Percentiles rank a stretch among this genome's conserved stretches.
These are phyloP conservation scores for Sparus aurata DNA, from an alignment of 2,797 vertebrate genomes.

Conservation along the genomic window DNA sequence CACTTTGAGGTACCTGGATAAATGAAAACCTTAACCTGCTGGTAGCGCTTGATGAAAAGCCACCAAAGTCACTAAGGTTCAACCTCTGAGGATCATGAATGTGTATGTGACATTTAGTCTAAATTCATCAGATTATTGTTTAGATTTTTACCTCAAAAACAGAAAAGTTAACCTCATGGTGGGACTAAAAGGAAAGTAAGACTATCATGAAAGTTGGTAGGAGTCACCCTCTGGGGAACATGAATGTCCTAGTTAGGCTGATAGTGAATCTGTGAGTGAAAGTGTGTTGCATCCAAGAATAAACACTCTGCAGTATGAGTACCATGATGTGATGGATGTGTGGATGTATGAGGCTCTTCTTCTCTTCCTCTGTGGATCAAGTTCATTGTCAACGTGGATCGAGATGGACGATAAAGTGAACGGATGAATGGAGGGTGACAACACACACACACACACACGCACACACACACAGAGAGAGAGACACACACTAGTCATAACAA, in stretches of 20 bases:
- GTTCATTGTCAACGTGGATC: conserved; percentile 53
- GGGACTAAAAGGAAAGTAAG: too few species aligned
- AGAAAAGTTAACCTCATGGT: too few species aligned
- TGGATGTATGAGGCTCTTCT: conserved; percentile 22
- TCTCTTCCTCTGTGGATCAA: conserved; percentile 55
- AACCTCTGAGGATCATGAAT: too few species aligned
- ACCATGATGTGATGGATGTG: neutral
- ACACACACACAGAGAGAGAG: conserved; percentile 33
- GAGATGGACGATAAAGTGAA: conserved; percentile 21
- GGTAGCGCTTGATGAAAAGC: neutral
- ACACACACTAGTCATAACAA: conserved; percentile 62
- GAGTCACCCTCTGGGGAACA: neutral
- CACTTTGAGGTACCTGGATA: too few species aligned
- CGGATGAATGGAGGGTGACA: conserved; percentile 42
- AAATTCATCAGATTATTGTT: too few species aligned
- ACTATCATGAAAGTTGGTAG: too few species aligned
- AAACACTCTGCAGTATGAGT: neutral
- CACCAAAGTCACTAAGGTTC: too few species aligned
- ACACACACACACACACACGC: conserved; percentile 26
- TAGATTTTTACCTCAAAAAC: too few species aligned
- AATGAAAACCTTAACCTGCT: too few species aligned
- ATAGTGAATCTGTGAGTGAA: neutral
- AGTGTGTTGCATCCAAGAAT: neutral
- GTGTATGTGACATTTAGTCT: too few species aligned
- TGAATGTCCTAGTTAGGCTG: neutral